Base-by-base conservation (phyloP, 2,888 invertebrate species). In the Hypselothyrea guttata region DNA sequence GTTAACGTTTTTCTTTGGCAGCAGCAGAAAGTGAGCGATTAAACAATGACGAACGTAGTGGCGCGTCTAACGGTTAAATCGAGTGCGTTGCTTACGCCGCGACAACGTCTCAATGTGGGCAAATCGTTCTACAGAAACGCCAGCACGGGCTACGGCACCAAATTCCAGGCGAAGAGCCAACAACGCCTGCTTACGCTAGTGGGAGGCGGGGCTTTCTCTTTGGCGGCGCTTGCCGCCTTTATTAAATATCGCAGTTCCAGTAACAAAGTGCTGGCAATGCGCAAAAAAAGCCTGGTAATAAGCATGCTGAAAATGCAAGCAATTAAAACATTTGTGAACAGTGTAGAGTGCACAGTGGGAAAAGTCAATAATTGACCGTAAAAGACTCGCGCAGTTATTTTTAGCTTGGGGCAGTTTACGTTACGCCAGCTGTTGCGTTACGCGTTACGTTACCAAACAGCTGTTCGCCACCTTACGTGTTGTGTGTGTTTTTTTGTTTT, bases 381-480 rank as follows among this genome's bases (percentile, higher is more conserved):
- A 68, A 73, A 69, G 84, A 76, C 84, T 81, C 75, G 84, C 84
- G 84, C 84, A 84, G 71, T 84, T 79, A 79, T 84, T 84, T 84
- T 81, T 79, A 79, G 84, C 82, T 79, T 84, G 77, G 60, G 81
- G 77, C 73, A 83, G 60, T 54, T 59, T 66, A 59, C 66, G 66
- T 66, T 66, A 51, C 44, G 66, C 16, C 70, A 60, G 67, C 59
- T 66, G 59, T 48, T 60, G 46, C 41, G 52, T 71, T 72, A 52
- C n/a, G n/a, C n/a, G n/a, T n/a, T n/a, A n/a, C n/a, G n/a, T n/a
- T n/a, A n/a, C n/a, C n/a, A n/a, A n/a, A n/a, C n/a, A n/a, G n/a
- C n/a, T 56, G 58, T 62, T 57, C 48, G 45, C 66, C 65, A 27
- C 28, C 34, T 52, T 42, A 28, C 27, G 42, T 33, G n/a, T 9